These are phyloP conservation scores for Pyrochroa serraticornis DNA, from an alignment of 2,888 invertebrate genomes.

Conservation along the genomic window DNA sequence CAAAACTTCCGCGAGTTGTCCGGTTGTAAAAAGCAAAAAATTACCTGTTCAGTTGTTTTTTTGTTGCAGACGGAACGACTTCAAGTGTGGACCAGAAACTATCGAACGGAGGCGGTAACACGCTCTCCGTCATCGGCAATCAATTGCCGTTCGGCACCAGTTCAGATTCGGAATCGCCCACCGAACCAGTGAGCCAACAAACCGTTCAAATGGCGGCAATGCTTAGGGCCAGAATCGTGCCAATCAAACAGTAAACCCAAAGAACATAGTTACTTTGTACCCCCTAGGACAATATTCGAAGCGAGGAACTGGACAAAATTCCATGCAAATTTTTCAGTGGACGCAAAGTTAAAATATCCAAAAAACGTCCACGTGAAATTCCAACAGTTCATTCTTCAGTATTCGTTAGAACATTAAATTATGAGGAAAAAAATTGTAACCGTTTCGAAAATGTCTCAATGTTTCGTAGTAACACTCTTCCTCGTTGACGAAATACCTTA, in stretches of 20 bases:
- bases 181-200: slow-evolving; percentile 60
- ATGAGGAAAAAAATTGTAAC: slow-evolving; percentile 28
- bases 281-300: slow-evolving; percentile 18
- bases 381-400: neutral
- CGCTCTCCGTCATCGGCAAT: slow-evolving; percentile 21
- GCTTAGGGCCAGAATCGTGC: slow-evolving; percentile 57
- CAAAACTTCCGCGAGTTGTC: neutral
- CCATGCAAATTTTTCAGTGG: too few relatives aligned
- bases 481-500: slow-evolving; percentile 19
- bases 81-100: slow-evolving; percentile 4
- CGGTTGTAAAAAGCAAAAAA: neutral
- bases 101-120: slow-evolving; percentile 11
- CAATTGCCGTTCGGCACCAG: slow-evolving; percentile 54
- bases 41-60: slow-evolving; percentile 7
- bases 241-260: slow-evolving; percentile 45
- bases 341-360: neutral
- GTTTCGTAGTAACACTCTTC: slow-evolving; percentile 29
- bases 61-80: slow-evolving; percentile 27
- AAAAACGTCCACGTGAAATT: slow-evolving; percentile 6
- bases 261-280: slow-evolving; percentile 3
- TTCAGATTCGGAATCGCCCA: slow-evolving; percentile 63
- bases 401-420: slow-evolving; percentile 12
- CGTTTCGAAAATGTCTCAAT: slow-evolving; percentile 38
- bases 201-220: slow-evolving; percentile 52
- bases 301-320: neutral